Base-by-base conservation (phyloP, 2,888 invertebrate genomes). In the Tetragonisca angustula region DNA sequence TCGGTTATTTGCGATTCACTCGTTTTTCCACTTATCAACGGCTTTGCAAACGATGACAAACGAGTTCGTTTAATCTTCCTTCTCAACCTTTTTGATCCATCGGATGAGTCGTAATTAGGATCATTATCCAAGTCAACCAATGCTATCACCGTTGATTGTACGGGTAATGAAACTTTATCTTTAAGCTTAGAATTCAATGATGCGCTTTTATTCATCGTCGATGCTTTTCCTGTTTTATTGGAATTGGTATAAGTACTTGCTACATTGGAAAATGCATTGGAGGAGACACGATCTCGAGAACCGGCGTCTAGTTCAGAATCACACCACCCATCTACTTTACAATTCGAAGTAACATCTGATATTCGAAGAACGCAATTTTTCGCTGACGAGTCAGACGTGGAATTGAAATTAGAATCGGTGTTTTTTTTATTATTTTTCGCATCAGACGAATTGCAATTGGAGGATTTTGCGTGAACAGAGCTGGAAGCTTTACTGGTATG, bases 111-210 rank as follows among this genome's bases (percentile, higher is more conserved):
- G 49, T 83, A 88, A 74, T 90, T 91, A 3, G 90, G 76, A 75
- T 92, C 94, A 67, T 91, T 91, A n/a, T 92, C 92, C 24, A 92
- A 59, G 61, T 93, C 92, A 2, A 90, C 84, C 67, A 85, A 67
- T 13, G 90, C 79, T 56, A 87, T 84, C 56, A 89, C 81, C 49
- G 88, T 6, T 27, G 84, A 83, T 17, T 79, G 77, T 43, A 88
- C 67, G 13, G 76, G 71, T 50, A 76, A 69, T n/a, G 70, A 50
- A 65, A 79, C 62, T 11, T 82, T 87, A 2, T 84, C 87, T 67
- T 84, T 86, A 19, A 65, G 64, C 11, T 79, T 88, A 17, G 81
- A 75, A 27, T 72, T 88, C 36, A 81, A 67, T 2, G 75, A 64
- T n/a, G 61, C 24, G 27, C n/a, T 62, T 36, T 81, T 85, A 15